A percentile compares a stretch with the other conserved stretches of the same genome.
Evolutionary conservation across 2,113 vertebrate genomes (phyloP).

Genomic region (Oncorhynchus gorbuscha): DNA sequence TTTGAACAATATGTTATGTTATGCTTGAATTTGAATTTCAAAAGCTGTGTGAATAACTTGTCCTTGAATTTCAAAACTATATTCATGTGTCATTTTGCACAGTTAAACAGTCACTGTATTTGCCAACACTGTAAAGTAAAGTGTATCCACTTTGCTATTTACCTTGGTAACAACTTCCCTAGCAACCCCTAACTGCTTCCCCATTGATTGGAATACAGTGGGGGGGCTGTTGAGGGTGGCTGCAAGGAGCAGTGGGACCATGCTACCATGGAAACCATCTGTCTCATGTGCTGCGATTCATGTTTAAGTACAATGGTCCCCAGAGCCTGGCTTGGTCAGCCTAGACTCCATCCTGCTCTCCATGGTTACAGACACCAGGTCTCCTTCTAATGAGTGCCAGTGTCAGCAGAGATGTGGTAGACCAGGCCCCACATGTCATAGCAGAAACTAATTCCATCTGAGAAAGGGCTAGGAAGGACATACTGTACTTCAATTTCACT

Average conservation of each 20-base stretch:
- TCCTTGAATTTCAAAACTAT: no score
- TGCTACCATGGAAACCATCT: slow-evolving; percentile 38
- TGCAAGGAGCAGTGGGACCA: neutral
- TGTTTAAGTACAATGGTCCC: slow-evolving; percentile 29
- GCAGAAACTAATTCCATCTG: slow-evolving; percentile 23
- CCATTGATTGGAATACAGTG: no score
- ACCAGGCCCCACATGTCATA: slow-evolving; percentile 12
- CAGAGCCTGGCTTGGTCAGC: slow-evolving; percentile 42
- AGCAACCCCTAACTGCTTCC: no score
- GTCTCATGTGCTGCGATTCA: slow-evolving; percentile 30
- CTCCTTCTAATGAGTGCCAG: slow-evolving; percentile 46
- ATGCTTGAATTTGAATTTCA: no score
- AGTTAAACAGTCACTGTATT: no score
- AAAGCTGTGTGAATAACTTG: no score
- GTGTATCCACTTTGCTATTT: no score
- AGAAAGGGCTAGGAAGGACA: slow-evolving; percentile 10
- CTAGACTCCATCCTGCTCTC: slow-evolving; percentile 30
- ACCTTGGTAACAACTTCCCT: no score
- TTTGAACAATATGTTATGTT: no score
- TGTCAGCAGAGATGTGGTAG: slow-evolving; percentile 12
- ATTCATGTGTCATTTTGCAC: no score
- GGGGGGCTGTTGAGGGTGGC: neutral
- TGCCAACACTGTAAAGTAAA: no score
- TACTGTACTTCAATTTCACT: no score
- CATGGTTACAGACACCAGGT: slow-evolving; percentile 43